Evolutionary conservation across 2,888 invertebrate genomes (phyloP), one percentile per base, ranked within the genome.

Genomic region (Heliconius erato): DNA sequence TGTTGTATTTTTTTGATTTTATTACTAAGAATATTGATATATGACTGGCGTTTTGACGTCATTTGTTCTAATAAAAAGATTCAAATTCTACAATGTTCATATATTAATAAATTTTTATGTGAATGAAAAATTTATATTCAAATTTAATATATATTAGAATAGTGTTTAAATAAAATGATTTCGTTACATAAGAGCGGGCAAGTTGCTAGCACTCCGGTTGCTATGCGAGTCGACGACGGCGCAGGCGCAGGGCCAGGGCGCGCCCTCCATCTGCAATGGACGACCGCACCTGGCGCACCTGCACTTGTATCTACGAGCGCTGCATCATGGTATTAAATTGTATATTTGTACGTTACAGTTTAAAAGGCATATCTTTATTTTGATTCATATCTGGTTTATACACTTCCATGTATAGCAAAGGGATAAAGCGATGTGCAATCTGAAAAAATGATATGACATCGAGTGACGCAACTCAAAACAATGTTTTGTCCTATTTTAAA

Each of bases 201-300:
- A 98, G 93, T 93, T 99, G 83, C 97, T 97, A 88, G 99, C 99
- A 0, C 97, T 98, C 88, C 97, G 98, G 87, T 94, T 99, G 86
- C 96, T 99, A 84, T 99, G 99, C 94, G 98, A 98, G 80, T 97
- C 99, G 84, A 98, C 98, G 79, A 97, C 99, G 82, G 98, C 98
- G 82, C 97, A 98, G 74, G 97, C 98, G 91, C 98, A 98, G 90
- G 97, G 98, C 76, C 96, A 96, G 28, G 95, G 95, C 78, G 94
- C 96, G 80, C 95, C 97, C 1, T 92, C 94, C 6, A 91, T 94
- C 3, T 94, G 96, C 92, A 94, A 92, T 92, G 93, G 94, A 88
- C 90, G 96, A 85, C 93, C 97, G 88, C 95, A 97, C 89, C 92
- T 96, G 86, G 97, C 97, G 74, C 98, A 98, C 90, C 94, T 99